phyloP scores from a whole-genome alignment of 2,888 invertebrate genomes.

The Drosophila meridionalis region DNA sequence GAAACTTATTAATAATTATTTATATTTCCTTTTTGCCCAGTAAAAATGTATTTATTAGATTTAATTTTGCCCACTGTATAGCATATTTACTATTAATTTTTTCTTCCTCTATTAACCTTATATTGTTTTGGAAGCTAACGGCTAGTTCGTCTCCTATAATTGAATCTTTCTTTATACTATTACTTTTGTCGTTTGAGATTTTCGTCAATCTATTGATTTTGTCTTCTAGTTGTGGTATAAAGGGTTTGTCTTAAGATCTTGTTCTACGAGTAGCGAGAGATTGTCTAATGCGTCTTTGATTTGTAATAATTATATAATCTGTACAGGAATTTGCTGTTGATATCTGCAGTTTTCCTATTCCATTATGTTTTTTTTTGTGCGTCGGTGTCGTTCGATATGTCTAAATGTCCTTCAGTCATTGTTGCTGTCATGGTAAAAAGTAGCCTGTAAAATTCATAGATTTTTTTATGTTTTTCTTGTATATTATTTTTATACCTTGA shows the following conservation, averaged over 20 bases:
- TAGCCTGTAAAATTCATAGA: no score
- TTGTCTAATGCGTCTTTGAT: no score
- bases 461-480: background rate
- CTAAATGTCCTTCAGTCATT: no score
- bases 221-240: background rate
- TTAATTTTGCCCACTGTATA: conserved; percentile 3
- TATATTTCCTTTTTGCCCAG: background rate
- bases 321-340: background rate
- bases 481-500: background rate
- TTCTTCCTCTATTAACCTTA: background rate
- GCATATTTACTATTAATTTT: background rate
- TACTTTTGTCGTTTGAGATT: background rate
- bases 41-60: background rate
- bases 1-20: background rate
- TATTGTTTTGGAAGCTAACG: background rate
- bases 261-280: no score
- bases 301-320: background rate
- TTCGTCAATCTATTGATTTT: background rate
- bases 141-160: background rate
- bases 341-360: background rate
- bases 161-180: background rate
- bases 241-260: background rate
- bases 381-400: background rate
- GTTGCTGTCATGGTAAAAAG: no score
- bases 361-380: background rate